These are phyloP conservation scores for Acanthosepion pharaonis DNA, from an alignment of 2,888 invertebrate genomes.

Conservation along the genomic window DNA sequence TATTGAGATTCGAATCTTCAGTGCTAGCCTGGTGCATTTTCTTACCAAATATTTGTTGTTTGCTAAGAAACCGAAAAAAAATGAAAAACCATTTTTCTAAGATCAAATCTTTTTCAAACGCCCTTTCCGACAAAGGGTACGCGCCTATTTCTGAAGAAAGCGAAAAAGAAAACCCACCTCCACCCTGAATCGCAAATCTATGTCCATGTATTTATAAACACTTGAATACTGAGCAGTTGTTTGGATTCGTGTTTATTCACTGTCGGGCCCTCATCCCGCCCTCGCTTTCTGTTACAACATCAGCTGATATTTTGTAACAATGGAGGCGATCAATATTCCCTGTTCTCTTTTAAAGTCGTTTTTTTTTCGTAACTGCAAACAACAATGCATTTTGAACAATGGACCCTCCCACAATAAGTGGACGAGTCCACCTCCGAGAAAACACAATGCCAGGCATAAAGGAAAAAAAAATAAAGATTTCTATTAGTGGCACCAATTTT, in stretches of 20 bases:
- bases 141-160: too few relatives aligned
- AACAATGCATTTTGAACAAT: neutral
- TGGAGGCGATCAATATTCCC: neutral
- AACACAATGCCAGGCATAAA: neutral
- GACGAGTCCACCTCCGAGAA: neutral
- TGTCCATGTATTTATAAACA: too few relatives aligned
- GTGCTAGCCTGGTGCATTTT: too few relatives aligned
- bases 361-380: neutral
- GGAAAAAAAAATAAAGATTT: neutral
- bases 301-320: neutral
- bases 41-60: too few relatives aligned
- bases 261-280: neutral
- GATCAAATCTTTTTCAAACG: too few relatives aligned
- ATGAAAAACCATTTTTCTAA: too few relatives aligned
- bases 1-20: too few relatives aligned
- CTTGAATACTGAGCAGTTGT: neutral
- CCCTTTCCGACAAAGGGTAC: too few relatives aligned
- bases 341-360: neutral
- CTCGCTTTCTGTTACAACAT: neutral
- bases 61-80: too few relatives aligned
- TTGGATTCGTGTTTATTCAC: neutral
- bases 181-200: too few relatives aligned
- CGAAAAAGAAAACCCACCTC: too few relatives aligned
- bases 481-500: neutral
- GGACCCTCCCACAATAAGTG: neutral